Percentiles rank a stretch among this genome's conserved stretches.
These are phyloP conservation scores for Drosophila gunungcola DNA, from an alignment of 1,140 invertebrate genomes.

Conservation along the genomic window DNA sequence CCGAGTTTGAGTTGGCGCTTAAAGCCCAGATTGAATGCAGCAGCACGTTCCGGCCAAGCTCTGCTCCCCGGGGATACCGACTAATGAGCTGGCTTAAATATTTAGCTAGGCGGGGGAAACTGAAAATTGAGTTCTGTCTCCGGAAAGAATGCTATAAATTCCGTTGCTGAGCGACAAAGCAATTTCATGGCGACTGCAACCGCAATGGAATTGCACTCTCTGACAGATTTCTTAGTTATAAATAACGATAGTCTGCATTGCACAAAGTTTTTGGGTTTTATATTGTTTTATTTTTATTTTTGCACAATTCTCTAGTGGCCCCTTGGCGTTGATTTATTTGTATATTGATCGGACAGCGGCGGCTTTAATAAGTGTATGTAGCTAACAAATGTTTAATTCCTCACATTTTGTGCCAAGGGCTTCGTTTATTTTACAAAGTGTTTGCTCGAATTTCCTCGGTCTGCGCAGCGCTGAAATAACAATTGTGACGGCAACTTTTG, in stretches of 20 bases:
- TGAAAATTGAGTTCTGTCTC: conserved; percentile 38
- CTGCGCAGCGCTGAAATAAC: conserved; percentile 31
- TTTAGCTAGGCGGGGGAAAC: conserved; percentile 36
- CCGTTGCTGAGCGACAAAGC: conserved; percentile 35
- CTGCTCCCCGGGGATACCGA: conserved; percentile 6
- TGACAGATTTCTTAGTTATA: conserved; percentile 51
- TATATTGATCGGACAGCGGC: conserved; percentile 8
- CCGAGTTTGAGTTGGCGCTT: conserved; percentile 22
- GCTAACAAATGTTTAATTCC: not conserved
- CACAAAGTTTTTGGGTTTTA: conserved; percentile 4
- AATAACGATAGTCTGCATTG: conserved; percentile 35
- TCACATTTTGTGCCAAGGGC: not conserved
- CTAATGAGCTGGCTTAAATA: conserved; percentile 73
- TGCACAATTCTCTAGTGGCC: not conserved
- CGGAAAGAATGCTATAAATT: conserved; percentile 59
- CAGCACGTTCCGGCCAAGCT: conserved; percentile 31
- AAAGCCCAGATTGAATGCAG: conserved; percentile 48
- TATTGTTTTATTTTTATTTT: not conserved
- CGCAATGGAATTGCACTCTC: conserved; percentile 48
- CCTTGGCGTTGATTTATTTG: conserved; percentile 24
- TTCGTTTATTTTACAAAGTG: conserved; percentile 42
- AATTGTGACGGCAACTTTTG: conserved; percentile 51
- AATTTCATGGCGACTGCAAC: conserved; percentile 42
- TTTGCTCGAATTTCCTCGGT: conserved; percentile 12
- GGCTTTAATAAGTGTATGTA: conserved; percentile 9